These are phyloP conservation scores for Naja naja DNA, from an alignment of 2,113 vertebrate species.

Conservation along the genomic window DNA sequence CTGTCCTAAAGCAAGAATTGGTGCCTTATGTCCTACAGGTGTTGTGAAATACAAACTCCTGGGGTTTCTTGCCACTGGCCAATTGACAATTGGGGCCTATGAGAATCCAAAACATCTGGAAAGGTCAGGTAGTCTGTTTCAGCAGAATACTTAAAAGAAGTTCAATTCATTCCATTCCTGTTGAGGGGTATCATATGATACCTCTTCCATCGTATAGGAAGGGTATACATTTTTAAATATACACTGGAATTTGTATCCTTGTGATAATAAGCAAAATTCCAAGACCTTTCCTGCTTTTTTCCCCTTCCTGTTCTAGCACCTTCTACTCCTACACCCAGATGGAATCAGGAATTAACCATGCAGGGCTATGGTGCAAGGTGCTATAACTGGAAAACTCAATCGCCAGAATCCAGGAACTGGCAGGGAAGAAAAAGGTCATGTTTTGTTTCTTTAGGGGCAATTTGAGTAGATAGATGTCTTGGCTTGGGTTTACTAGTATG, in stretches of 20 bases:
- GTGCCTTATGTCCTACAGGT: neutral
- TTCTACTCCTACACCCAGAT: neutral
- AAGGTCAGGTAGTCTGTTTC: neutral
- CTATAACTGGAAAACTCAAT: neutral
- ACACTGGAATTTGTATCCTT: neutral
- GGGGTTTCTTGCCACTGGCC: neutral
- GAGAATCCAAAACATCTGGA: neutral
- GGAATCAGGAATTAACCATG: neutral
- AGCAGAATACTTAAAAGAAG: neutral
- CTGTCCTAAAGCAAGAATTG: neutral
- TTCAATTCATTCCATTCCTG: neutral
- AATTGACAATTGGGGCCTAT: neutral
- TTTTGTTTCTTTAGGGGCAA: neutral
- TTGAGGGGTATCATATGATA: neutral
- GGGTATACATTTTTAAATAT: neutral
- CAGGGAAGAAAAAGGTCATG: neutral
- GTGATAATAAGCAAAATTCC: neutral
- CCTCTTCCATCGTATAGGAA: neutral
- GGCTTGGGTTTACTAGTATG: neutral
- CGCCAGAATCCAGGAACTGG: neutral
- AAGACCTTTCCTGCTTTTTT: neutral
- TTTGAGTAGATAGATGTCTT: neutral
- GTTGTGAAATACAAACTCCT: neutral
- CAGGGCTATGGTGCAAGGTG: too few relatives aligned
- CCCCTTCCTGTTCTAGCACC: neutral